Conservation (phyloP, 92 coral and sea anemone species). For the Plumapathes pennacea region DNA sequence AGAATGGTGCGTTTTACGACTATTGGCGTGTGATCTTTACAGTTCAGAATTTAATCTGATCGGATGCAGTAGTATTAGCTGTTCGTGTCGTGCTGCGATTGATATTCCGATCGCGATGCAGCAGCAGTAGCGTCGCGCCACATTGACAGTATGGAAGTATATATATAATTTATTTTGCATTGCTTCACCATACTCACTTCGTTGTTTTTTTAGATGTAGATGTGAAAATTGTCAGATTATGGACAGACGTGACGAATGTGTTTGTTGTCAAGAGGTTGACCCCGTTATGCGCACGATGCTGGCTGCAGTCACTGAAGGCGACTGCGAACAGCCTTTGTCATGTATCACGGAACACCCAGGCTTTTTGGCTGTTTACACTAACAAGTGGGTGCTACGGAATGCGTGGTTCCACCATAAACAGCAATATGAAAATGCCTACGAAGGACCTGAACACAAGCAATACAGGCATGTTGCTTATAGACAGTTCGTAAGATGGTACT, state of each 20-base stretch:
- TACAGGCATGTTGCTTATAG: conserved; percentile 5
- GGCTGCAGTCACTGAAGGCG: not conserved
- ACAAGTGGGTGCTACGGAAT: not conserved
- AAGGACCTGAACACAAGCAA: conserved; percentile 3
- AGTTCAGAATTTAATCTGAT: too few relatives aligned
- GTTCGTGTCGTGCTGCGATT: too few relatives aligned
- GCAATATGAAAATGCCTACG: not conserved
- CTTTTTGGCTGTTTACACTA: too few relatives aligned
- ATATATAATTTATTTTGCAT: too few relatives aligned
- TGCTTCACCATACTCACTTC: too few relatives aligned
- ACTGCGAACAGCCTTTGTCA: not conserved
- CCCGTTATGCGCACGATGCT: not conserved
- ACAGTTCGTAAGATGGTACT: conserved; percentile 5
- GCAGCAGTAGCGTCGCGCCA: too few relatives aligned
- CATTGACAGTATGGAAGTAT: too few relatives aligned
- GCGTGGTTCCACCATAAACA: conserved; percentile 3
- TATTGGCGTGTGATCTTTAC: too few relatives aligned
- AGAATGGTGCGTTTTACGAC: too few relatives aligned
- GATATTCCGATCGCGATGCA: too few relatives aligned
- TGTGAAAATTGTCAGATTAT: conserved; percentile 2
- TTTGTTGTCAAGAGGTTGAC: conserved; percentile 5
- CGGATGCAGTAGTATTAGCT: too few relatives aligned
- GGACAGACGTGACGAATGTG: not conserved
- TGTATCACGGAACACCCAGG: conserved; percentile 10
- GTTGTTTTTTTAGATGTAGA: not conserved